Evolutionary conservation across 2,113 vertebrate genomes (phyloP).

Genomic region (Gnathonemus longibarbis): DNA sequence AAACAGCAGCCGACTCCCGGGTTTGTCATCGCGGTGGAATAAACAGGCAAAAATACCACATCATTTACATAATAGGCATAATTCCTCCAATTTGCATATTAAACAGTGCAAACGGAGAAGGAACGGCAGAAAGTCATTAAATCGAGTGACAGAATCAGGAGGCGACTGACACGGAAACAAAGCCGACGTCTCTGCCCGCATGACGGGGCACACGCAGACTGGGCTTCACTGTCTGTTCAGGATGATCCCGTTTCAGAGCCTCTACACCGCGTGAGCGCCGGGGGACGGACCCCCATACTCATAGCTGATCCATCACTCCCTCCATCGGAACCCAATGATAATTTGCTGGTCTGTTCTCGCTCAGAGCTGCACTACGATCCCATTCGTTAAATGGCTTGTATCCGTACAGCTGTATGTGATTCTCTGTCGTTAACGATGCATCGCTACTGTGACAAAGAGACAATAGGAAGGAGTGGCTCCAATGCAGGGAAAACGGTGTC

Average conservation of each 20-base stretch:
- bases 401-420: background rate
- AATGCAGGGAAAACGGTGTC: too few relatives aligned
- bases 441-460: background rate
- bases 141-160: background rate
- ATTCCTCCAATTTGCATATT: constrained; percentile 23
- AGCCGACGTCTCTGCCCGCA: background rate
- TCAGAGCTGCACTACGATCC: background rate
- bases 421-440: background rate
- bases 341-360: background rate
- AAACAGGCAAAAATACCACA: constrained; percentile 28
- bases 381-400: background rate
- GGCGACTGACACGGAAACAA: background rate
- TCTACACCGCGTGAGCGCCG: background rate
- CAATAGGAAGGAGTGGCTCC: background rate
- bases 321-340: background rate
- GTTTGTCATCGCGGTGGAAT: constrained; percentile 25
- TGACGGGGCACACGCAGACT: background rate
- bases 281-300: background rate
- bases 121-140: constrained; percentile 2
- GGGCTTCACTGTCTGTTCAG: background rate
- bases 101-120: background rate
- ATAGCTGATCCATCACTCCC: background rate
- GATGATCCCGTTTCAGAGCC: background rate
- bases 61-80: constrained; percentile 31
- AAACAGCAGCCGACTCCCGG: constrained; percentile 17